Base-by-base conservation (phyloP, 2,888 invertebrate species). In the Strigamia crassipes region DNA sequence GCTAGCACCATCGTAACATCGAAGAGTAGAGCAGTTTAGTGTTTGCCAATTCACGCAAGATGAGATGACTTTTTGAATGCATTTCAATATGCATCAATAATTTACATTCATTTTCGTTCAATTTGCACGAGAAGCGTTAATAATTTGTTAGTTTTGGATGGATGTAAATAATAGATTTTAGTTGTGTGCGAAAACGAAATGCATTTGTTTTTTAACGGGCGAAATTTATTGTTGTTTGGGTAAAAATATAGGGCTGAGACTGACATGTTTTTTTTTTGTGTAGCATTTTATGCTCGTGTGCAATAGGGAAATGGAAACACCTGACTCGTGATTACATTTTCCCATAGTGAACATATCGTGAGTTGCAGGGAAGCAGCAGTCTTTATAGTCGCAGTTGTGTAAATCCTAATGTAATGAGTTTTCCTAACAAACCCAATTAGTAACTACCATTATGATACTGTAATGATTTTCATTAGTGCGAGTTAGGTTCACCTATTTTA, bases 331-430 rank as follows among this genome's bases (percentile, higher is more conserved):
- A 56, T 56, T 56, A 56, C 56, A 18, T 56, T 56, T 56, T 56
- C 56, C 56, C 56, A 27, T 27, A 56, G 56, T 18, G 18, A 56
- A 9, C n/a, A 18, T 56, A 56, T 21, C 18, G 56, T 56, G 56
- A 56, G 56, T 56, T 21, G 56, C 56, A 18, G 56, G 56, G 56
- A 56, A 56, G 56, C 56, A 13, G 51, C 13, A n/a, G 15, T 56
- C 6, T 56, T 56, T 56, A 56, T 56, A 56, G 56, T 56, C 56
- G 18, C 56, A 56, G 56, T 56, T 56, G 56, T 56, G 56, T 56
- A 56, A 56, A 56, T 56, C 56, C 56, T 56, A 56, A 56, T 56
- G 56, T 56, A 56, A 56, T 56, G 56, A 56, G 56, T 56, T 56
- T 56, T 56, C 18, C 56, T 56, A 56, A 56, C 56, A 56, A 56